These are phyloP conservation scores for Lasioglossum figueresi DNA, from an alignment of 2,888 invertebrate genomes.

Conservation along the genomic window DNA sequence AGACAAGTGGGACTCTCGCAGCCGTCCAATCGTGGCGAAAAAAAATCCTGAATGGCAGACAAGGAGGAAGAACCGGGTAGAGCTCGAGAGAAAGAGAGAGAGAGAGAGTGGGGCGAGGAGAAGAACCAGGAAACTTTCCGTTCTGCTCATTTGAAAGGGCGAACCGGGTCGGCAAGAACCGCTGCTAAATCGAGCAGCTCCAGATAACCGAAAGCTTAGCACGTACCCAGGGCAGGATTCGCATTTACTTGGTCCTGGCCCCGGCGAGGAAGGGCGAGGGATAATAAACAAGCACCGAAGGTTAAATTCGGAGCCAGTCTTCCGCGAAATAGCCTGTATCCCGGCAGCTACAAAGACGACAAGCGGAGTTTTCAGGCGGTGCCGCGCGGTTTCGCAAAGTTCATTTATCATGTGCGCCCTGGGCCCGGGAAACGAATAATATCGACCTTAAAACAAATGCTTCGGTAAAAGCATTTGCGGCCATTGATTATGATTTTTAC, in stretches of 20 bases:
- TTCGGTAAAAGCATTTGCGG: slow-evolving; percentile 20
- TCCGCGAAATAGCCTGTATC: slow-evolving; percentile 65
- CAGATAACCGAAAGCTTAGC: slow-evolving; percentile 56
- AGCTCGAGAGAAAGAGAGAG: background rate
- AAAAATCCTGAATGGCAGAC: background rate
- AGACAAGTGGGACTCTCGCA: slow-evolving; percentile 19
- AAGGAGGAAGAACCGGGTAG: background rate
- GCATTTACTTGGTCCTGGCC: slow-evolving; percentile 52
- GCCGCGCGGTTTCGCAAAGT: slow-evolving; percentile 26
- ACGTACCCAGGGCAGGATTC: slow-evolving; percentile 57
- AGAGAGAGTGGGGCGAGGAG: background rate
- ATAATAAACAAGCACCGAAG: slow-evolving; percentile 65
- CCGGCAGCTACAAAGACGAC: slow-evolving; percentile 30
- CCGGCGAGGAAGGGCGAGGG: slow-evolving; percentile 32
- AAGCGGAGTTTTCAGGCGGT: slow-evolving; percentile 24
- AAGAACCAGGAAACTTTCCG: slow-evolving; percentile 16
- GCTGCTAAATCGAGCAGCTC: slow-evolving; percentile 54
- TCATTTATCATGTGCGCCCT: slow-evolving; percentile 47
- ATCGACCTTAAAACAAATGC: slow-evolving; percentile 30
- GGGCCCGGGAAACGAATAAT: slow-evolving; percentile 22
- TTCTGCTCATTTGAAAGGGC: slow-evolving; percentile 40
- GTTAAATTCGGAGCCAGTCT: slow-evolving; percentile 65
- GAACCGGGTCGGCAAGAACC: slow-evolving; percentile 43
- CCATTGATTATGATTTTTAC: slow-evolving; percentile 4
- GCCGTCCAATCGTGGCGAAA: background rate